These are phyloP conservation scores for Brachypteracias leptosomus DNA, from an alignment of 2,113 vertebrate species.

Conservation along the genomic window DNA sequence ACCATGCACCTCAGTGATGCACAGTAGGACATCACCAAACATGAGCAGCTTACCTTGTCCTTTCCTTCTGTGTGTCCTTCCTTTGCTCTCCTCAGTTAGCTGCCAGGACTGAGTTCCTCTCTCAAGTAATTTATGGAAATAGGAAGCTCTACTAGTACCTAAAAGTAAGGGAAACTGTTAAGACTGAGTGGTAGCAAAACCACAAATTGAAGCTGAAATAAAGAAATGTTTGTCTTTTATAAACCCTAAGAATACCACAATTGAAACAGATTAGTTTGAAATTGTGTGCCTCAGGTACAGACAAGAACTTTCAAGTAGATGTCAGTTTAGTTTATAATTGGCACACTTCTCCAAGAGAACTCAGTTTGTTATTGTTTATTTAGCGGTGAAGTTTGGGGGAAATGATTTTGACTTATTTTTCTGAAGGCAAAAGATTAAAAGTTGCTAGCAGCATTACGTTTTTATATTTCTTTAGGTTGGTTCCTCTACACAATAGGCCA, in stretches of 20 bases:
- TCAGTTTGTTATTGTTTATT: background rate
- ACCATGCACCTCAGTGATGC: background rate
- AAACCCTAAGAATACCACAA: background rate
- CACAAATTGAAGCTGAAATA: background rate
- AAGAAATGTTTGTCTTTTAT: background rate
- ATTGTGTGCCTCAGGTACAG: background rate
- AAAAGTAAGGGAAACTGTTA: background rate
- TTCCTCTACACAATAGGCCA: conserved; percentile 96
- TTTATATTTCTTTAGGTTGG: conserved; percentile 77
- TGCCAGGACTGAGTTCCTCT: background rate
- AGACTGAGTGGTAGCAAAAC: background rate
- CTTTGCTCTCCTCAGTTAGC: background rate
- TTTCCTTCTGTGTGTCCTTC: background rate
- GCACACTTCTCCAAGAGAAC: background rate
- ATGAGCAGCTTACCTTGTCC: background rate
- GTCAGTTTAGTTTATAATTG: background rate
- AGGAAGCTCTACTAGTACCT: background rate
- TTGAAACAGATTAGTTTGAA: background rate
- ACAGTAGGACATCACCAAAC: background rate
- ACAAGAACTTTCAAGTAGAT: background rate
- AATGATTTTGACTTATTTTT: background rate
- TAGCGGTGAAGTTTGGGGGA: background rate
- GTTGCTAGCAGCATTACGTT: background rate
- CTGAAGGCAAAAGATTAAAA: background rate
- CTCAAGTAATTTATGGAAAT: background rate